Base-by-base conservation (phyloP, 2,113 vertebrate species). In the Chamaetylas fuelleborni region DNA sequence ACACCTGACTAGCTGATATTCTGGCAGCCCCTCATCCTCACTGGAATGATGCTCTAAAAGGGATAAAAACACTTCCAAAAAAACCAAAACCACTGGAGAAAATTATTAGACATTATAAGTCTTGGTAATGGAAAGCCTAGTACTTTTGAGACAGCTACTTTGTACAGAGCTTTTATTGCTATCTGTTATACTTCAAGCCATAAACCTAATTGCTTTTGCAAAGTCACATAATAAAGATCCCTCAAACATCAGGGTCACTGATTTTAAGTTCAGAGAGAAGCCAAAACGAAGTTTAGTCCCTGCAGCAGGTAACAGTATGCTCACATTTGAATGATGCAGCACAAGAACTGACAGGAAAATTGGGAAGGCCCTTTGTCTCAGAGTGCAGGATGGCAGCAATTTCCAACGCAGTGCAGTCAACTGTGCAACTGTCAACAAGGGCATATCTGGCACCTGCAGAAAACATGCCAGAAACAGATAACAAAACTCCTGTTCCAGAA, bases 161-260 rank as follows among this genome's bases (percentile, higher is more conserved):
- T 90, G 54, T 51, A 58, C 38, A 73, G 81, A 92, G 85, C 74
- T 86, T 91, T 94, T 95, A 96, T 71, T 90, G 94, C 89, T 79
- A 82, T 79, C 83, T 95, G 43, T 88, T 91, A 36, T 43, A 78
- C 51, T 91, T 92, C 42, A 74, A 94, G 50, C 66, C 60, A 79
- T 43, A 70, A 96, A 74, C 5, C n/a, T 80, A 83, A 54, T 4
- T 84, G 36, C 33, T 81, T 93, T 57, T 67, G 60, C 71, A 18
- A 90, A 94, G 56, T 78, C 45, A 73, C 53, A 86, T 47, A 51
- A 79, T 23, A 74, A 4, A 82, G 65, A 60, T 9, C 24, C 31
- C 8, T 81, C 60, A 71, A 88, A 74, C 18, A 70, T 54, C 57
- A 95, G 64, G 56, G 47, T 67, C 40, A 73, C 54, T 14, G 13